phyloP scores from a whole-genome alignment of 1,140 invertebrate species.

The Anoplolepis gracilipes region DNA sequence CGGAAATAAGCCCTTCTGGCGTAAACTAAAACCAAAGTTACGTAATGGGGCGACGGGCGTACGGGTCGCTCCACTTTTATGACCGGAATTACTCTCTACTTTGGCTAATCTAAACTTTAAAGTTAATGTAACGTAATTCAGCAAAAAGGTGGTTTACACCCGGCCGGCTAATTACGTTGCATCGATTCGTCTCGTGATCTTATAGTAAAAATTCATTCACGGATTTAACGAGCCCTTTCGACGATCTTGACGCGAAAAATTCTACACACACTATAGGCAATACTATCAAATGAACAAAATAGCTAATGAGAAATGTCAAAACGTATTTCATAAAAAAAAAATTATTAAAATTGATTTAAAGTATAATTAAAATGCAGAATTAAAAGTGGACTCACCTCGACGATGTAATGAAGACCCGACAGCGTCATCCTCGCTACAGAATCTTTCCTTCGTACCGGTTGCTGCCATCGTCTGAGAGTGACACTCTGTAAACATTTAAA shows the following conservation, averaged over 20 bases:
- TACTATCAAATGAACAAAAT: not conserved
- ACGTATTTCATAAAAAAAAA: not conserved
- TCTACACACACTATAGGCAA: too few relatives aligned
- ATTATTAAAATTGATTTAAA: not conserved
- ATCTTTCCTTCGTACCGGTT: constrained; percentile 87
- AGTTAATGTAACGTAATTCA: constrained; percentile 54
- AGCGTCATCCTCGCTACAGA: constrained; percentile 90
- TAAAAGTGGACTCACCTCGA: constrained; percentile 86
- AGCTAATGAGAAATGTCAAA: not conserved
- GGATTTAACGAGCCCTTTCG: not conserved
- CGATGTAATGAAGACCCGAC: constrained; percentile 89
- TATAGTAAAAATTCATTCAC: constrained; percentile 23
- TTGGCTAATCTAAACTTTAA: constrained; percentile 56
- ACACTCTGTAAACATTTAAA: constrained; percentile 78
- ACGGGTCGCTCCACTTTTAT: constrained; percentile 50
- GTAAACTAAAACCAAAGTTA: constrained; percentile 57
- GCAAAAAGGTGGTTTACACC: constrained; percentile 34
- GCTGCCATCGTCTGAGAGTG: constrained; percentile 83
- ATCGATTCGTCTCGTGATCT: constrained; percentile 1
- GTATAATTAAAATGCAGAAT: too few relatives aligned
- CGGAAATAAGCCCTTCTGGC: constrained; percentile 48
- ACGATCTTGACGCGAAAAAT: not conserved
- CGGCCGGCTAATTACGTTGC: constrained; percentile 31
- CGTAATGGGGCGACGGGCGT: constrained; percentile 43
- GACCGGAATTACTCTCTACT: constrained; percentile 51